Evolutionary conservation across 1,140 invertebrate genomes (phyloP).

Genomic region (Hesperophylax magnus): DNA sequence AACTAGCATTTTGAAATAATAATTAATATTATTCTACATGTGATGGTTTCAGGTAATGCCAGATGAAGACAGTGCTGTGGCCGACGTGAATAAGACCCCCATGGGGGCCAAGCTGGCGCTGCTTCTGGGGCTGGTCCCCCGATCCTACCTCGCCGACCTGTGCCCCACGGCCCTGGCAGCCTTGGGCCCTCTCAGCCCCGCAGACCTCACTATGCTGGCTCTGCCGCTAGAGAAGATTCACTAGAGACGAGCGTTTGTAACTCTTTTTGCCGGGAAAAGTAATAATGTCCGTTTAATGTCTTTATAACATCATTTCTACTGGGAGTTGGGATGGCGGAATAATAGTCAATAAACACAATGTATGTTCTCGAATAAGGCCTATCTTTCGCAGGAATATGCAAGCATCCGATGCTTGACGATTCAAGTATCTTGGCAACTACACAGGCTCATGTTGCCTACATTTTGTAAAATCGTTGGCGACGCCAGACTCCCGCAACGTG

Average conservation of each 20-base stretch:
- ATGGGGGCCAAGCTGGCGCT: constrained; percentile 68
- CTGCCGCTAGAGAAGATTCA: constrained; percentile 45
- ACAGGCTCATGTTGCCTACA: too few species aligned
- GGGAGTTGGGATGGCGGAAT: too few species aligned
- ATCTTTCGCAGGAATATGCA: too few species aligned
- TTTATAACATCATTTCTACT: too few species aligned
- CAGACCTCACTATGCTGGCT: constrained; percentile 3
- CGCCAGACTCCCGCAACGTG: too few species aligned
- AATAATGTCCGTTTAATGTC: too few species aligned
- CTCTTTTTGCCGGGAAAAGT: too few species aligned
- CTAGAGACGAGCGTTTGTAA: neutral
- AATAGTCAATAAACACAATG: too few species aligned
- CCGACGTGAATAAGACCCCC: constrained; percentile 67
- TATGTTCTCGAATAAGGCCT: too few species aligned
- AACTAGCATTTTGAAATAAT: neutral
- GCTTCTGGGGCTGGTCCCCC: constrained; percentile 65
- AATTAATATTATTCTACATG: neutral
- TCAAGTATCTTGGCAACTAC: too few species aligned
- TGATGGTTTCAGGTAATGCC: constrained; percentile 64
- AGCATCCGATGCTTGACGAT: too few species aligned
- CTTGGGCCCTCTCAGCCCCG: neutral
- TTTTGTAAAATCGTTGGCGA: too few species aligned
- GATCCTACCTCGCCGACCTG: constrained; percentile 65
- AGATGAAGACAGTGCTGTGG: constrained; percentile 65
- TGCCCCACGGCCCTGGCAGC: constrained; percentile 58